Base-by-base conservation (phyloP, 1,140 invertebrate genomes). In the Spodoptera frugiperda region DNA sequence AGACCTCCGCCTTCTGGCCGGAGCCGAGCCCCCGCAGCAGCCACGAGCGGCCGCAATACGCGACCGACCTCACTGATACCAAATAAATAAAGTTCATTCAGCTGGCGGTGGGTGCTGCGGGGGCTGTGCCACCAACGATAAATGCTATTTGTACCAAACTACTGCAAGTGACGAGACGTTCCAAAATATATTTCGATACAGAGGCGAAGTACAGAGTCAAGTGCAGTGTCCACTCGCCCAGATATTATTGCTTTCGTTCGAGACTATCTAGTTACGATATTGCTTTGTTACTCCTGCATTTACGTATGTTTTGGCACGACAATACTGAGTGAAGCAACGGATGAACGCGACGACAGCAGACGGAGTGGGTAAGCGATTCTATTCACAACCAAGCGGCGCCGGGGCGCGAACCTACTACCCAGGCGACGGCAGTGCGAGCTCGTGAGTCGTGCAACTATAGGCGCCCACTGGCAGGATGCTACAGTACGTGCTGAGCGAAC, bases 191-290 rank as follows among this genome's bases (percentile, higher is more conserved):
- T 53, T 30, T 39, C n/a, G 46, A 2, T 59, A 71, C 68, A 78
- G 76, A 77, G 77, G 72, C 76, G 76, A 78, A 74, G 63, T 67
- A 57, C n/a, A n/a, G 21, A 57, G 53, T 3, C 5, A 63, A 19
- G 11, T 21, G 57, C 54, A n/a, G 61, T 74, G 75, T 59, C 19
- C 54, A 76, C 48, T 57, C 68, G 57, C 54, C 39, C 14, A 33
- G 33, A 71, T 46, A 82, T 89, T 90, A 90, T 90, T 90, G 89
- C 87, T 90, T 83, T 78, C 70, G 74, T 78, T 84, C 65, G 81
- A 85, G 80, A 87, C 76, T 79, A 80, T 73, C 77, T 57, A 77
- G 72, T 75, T 81, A 82, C 78, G 51, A 83, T 89, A 91, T 91
- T 89, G 89, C 89, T 90, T 83, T 67, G 80, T 77, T 80, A 78